Evolutionary conservation across 2,113 vertebrate species (phyloP), one percentile per base, ranked within the genome.

Genomic region (Takifugu bimaculatus): DNA sequence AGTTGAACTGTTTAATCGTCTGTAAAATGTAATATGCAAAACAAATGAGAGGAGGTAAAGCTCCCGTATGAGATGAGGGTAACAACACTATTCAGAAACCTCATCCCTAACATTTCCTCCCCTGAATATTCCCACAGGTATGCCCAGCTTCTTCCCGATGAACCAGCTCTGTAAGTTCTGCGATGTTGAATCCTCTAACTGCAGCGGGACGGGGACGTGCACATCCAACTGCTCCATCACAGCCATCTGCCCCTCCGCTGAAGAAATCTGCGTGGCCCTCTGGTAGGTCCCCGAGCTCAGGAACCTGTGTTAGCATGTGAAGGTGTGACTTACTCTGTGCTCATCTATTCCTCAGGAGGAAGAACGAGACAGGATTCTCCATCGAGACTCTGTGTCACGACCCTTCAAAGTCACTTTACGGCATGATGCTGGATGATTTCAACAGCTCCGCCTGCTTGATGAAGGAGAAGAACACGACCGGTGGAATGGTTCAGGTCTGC

Each of bases 361-460:
- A 90, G 78, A 94, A 93, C 12, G 93, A 93, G 54, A 88, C 88
- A 43, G 91, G 85, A 45, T 77, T 91, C 82, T 93, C 92, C 0
- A 74, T 95, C 1, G 95, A 97, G 89, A 95, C 94, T 0, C 77
- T 96, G 51, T 97, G 95, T 72, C 94, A 98, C 0, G 75, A 93
- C 78, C 94, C 93, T 1, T 60, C 83, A n/a, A 26, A 67, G 26
- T 25, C 57, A 0, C 85, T 96, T 3, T 92, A 95, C 5, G 94
- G 92, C 4, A 72, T 95, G 1, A 1, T 66, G 26, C 83, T 96
- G 72, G 92, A 94, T 14, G 93, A 94, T 70, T 88, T 85, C 79
- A 79, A 88, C 64, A 93, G 89, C 68, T 49, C 87, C 42, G 82
- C 79, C 48, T 98, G 96, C 54, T 69, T 91, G 4, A 97, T 97